phyloP scores from a whole-genome alignment of 2,888 invertebrate species.

The Hyposoter didymator region DNA sequence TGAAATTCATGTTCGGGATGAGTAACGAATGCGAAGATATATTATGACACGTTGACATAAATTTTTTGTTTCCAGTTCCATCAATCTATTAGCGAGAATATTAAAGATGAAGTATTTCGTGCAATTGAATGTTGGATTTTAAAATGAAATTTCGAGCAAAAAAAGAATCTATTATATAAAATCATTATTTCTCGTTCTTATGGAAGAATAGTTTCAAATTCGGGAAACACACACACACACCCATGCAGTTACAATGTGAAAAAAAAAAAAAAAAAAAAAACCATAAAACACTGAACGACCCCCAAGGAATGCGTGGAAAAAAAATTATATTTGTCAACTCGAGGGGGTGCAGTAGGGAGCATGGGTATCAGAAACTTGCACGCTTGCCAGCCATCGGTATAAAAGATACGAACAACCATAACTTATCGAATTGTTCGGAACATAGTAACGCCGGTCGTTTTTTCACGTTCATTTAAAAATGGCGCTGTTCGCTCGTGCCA shows the following conservation, averaged over 20 bases:
- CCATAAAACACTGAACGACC: no score
- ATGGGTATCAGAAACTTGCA: no score
- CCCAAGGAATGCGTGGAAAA: no score
- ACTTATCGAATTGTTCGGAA: background rate
- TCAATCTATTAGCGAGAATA: background rate
- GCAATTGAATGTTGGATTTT: background rate
- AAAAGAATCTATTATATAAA: background rate
- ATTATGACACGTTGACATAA: background rate
- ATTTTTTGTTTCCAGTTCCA: background rate
- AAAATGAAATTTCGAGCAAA: background rate
- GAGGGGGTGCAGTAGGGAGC: no score
- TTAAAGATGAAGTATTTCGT: background rate
- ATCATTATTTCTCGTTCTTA: background rate
- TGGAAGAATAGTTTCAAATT: no score
- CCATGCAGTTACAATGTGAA: no score
- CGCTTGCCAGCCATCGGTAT: constrained; percentile 3
- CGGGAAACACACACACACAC: no score
- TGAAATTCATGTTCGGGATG: background rate
- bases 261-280: no score
- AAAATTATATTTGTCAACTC: no score
- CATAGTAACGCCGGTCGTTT: background rate
- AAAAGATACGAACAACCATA: background rate
- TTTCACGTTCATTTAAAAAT: constrained; percentile 69
- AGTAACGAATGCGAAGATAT: background rate
- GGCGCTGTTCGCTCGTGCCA: constrained; percentile 74